Evolutionary conservation across 2,797 vertebrate species (phyloP), one percentile per base, ranked within the genome.

Genomic region (Nannoperca australis): DNA sequence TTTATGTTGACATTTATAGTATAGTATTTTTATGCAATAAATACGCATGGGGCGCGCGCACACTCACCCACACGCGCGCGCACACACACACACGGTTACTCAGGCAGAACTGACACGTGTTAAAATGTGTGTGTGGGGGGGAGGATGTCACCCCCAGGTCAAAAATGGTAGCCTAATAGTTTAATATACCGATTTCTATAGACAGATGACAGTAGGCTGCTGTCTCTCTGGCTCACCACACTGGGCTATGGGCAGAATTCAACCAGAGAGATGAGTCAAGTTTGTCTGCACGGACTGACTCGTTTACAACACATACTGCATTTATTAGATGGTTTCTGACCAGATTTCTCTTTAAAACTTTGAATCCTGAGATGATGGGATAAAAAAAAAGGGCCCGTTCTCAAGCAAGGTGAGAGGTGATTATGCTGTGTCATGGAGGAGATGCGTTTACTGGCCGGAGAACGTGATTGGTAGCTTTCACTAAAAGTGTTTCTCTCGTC

Each of bases 191-290:
- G 66, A 76, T 85, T 85, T 69, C 20, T 85, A 82, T 77, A 76
- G 84, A 84, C 85, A 83, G 81, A 89, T 87, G 90, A 84, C 88
- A 88, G 86, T 70, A 58, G 79, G 77, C 79, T 81, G 55, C 78
- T 88, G 86, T 82, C 74, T 88, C 81, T 73, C 36, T 67, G 55
- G 14, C 74, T 85, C 65, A 44, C 5, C 56, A 62, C 83, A 58
- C 62, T 59, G 74, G 58, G 51, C 83, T 45, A 0, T 55, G 18
- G 49, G n/a, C 36, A 58, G 58, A 78, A n/a, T 51, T 56, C n/a
- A 62, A 72, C 3, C 47, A 40, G 11, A 72, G 32, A 64, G 63
- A 54, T 18, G 15, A 53, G n/a, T 54, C 38, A 45, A 74, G 51
- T 58, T 40, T 24, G 47, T 78, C 42, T 68, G 22, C 59, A 78